Percentiles rank a stretch among this genome's conserved stretches.
phyloP scores from a whole-genome alignment of 2,797 vertebrate species.

The Tenualosa thibaudeaui region DNA sequence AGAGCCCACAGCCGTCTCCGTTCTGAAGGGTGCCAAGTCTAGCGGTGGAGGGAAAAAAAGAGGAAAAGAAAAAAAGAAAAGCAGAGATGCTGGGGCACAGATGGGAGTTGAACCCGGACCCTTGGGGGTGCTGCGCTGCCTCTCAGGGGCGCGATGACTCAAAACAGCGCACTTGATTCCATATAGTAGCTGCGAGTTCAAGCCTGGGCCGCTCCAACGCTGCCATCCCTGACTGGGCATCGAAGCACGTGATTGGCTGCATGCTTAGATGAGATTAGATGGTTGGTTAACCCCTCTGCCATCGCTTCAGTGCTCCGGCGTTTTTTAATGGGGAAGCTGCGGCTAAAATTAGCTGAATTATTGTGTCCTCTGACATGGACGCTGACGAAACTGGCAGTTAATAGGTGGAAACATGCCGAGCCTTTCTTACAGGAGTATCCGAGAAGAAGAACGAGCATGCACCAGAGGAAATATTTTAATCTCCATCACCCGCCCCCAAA shows the following conservation, averaged over 20 bases:
- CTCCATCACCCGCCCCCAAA: background rate
- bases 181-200: background rate
- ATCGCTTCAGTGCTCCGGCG: background rate
- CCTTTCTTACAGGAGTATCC: slow-evolving; percentile 48
- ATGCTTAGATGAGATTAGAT: slow-evolving; percentile 24
- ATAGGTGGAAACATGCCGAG: slow-evolving; percentile 53
- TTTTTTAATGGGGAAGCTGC: background rate
- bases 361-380: slow-evolving; percentile 28
- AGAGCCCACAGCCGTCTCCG: background rate
- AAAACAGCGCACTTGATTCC: background rate
- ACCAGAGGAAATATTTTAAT: background rate
- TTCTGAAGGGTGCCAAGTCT: background rate
- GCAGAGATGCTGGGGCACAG: background rate
- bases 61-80: background rate
- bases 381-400: slow-evolving; percentile 32
- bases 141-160: background rate
- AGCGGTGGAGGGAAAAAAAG: background rate
- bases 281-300: slow-evolving; percentile 24
- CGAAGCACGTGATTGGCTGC: slow-evolving; percentile 9
- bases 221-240: slow-evolving; percentile 17
- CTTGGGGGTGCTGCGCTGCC: background rate
- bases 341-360: slow-evolving; percentile 15
- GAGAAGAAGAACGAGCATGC: slow-evolving; percentile 30
- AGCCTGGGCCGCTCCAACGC: background rate
- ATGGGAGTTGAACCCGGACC: background rate